A percentile compares a stretch with the other conserved stretches of the same genome.
Evolutionary conservation across 2,113 vertebrate genomes (phyloP).

Genomic region (Clarias gariepinus): DNA sequence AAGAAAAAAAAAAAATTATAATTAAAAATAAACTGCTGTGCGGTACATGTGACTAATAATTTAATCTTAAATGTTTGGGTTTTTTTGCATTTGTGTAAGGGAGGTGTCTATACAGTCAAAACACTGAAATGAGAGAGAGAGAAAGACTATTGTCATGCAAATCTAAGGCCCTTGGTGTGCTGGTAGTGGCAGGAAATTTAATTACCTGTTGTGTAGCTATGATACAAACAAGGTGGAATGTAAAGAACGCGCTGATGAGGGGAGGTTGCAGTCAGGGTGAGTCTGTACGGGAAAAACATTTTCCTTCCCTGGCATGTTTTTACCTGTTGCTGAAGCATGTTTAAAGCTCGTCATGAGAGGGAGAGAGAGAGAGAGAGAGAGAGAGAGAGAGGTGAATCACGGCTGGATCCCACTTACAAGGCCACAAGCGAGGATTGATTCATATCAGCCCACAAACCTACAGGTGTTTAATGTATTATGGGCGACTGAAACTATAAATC

Average conservation of each 20-base stretch:
- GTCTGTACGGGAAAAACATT: conserved; percentile 60
- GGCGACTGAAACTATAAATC: conserved; percentile 15
- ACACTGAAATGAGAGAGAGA: conserved; percentile 19
- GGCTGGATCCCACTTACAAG: not conserved
- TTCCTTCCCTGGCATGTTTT: conserved; percentile 68
- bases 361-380: not conserved
- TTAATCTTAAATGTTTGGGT: too few species aligned
- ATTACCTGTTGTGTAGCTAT: conserved; percentile 79
- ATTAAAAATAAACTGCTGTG: too few species aligned
- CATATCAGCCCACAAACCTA: conserved; percentile 1
- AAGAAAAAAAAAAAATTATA: too few species aligned
- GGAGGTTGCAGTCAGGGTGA: conserved; percentile 44
- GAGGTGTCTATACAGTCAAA: conserved; percentile 51
- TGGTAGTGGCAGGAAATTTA: conserved; percentile 81
- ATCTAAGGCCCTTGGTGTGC: conserved; percentile 71
- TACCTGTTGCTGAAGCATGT: conserved; percentile 65
- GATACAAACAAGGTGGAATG: conserved; percentile 84
- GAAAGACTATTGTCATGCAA: conserved; percentile 79
- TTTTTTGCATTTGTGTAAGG: too few species aligned
- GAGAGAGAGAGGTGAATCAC: conserved; percentile 3
- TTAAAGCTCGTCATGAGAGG: conserved; percentile 17
- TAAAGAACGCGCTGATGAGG: conserved; percentile 74
- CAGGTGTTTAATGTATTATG: conserved; percentile 17
- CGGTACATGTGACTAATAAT: too few species aligned
- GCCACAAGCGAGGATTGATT: not conserved